Conservation (phyloP, 2,797 vertebrate species). For the Sparus aurata region DNA sequence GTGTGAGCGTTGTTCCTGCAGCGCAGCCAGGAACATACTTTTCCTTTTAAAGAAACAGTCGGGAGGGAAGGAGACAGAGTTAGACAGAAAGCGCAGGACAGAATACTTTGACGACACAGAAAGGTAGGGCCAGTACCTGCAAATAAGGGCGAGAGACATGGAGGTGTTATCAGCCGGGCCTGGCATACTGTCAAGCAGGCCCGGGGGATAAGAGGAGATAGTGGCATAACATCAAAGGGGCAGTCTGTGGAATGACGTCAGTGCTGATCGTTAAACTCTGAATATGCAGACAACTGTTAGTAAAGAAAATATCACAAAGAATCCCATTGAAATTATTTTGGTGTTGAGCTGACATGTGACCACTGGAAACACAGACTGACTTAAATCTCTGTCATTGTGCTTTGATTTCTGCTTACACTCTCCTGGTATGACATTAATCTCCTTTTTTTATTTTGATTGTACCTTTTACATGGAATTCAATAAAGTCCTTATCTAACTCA, state of each 20-base stretch:
- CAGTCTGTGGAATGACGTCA: slow-evolving; percentile 40
- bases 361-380: not conserved
- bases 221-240: slow-evolving; percentile 43
- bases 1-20: slow-evolving; percentile 53
- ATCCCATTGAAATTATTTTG: not conserved
- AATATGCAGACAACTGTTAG: slow-evolving; percentile 14
- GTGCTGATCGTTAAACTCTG: slow-evolving; percentile 16
- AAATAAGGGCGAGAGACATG: slow-evolving; percentile 20
- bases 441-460: not conserved
- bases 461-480: not conserved
- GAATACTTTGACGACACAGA: slow-evolving; percentile 15
- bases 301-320: slow-evolving; percentile 9
- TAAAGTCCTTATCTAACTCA: not conserved
- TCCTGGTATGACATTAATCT: not conserved
- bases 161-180: slow-evolving; percentile 47
- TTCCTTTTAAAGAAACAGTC: slow-evolving; percentile 80
- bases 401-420: too few species aligned
- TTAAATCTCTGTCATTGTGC: too few species aligned
- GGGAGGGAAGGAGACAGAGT: slow-evolving; percentile 19
- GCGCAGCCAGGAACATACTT: slow-evolving; percentile 75
- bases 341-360: not conserved
- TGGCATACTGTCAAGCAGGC: slow-evolving; percentile 40
- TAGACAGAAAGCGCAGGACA: slow-evolving; percentile 5
- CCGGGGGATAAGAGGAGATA: slow-evolving; percentile 48
- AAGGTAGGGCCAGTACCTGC: slow-evolving; percentile 11